phyloP scores from a whole-genome alignment of 2,888 invertebrate species.

The Latrodectus hesperus region DNA sequence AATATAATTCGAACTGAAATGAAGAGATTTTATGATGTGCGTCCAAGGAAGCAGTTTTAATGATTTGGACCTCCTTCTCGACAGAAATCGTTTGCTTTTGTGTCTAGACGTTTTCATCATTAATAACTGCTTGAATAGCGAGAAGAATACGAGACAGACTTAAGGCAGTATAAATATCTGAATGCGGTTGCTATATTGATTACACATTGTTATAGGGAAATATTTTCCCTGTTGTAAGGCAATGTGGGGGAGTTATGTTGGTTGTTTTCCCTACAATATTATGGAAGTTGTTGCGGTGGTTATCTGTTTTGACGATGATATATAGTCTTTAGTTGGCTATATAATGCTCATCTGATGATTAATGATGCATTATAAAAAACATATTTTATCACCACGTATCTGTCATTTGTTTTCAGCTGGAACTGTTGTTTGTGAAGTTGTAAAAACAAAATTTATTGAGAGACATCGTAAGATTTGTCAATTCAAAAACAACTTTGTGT shows the following conservation, averaged over 20 bases:
- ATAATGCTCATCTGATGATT: too few species aligned
- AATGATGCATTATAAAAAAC: too few species aligned
- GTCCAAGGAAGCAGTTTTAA: background rate
- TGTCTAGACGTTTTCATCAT: background rate
- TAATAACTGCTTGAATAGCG: background rate
- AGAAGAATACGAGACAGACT: background rate
- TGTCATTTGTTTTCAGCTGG: too few species aligned
- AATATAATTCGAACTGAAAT: background rate
- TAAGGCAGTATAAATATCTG: background rate
- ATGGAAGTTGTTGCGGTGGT: too few species aligned
- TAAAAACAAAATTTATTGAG: too few species aligned
- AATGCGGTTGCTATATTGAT: background rate
- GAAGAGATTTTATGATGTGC: background rate
- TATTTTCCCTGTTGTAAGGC: background rate
- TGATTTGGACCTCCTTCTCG: background rate
- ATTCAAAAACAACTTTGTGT: too few species aligned
- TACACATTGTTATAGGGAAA: background rate
- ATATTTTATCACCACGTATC: too few species aligned
- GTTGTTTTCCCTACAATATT: background rate
- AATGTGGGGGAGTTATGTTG: background rate
- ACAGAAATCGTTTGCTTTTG: background rate
- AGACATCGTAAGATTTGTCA: too few species aligned
- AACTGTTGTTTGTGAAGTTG: too few species aligned
- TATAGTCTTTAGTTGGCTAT: too few species aligned
- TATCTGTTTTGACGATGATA: too few species aligned